Evolutionary conservation across 1,140 invertebrate genomes (phyloP).

Genomic region (Drosophila gunungcola): DNA sequence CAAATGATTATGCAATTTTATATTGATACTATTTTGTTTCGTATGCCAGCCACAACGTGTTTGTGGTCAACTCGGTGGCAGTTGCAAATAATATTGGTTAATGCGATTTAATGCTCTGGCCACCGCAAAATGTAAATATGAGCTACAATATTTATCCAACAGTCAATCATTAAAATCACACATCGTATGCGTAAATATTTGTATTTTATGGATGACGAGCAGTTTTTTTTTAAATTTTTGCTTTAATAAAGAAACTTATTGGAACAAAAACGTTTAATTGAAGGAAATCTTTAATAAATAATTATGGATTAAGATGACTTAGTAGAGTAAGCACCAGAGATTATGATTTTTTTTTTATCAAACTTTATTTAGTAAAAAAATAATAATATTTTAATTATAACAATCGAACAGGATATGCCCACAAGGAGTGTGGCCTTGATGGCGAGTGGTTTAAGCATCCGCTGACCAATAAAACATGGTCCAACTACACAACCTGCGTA

Average conservation of each 20-base stretch:
- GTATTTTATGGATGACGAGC: background rate
- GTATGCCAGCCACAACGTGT: slow-evolving; percentile 9
- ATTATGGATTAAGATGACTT: background rate
- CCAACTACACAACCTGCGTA: slow-evolving; percentile 96
- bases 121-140: slow-evolving; percentile 30
- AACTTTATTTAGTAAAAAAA: background rate
- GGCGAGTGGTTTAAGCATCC: slow-evolving; percentile 88
- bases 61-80: slow-evolving; percentile 19
- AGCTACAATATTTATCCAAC: slow-evolving; percentile 30
- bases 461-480: slow-evolving; percentile 88
- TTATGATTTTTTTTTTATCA: background rate
- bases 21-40: slow-evolving; percentile 8
- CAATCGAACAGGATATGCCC: slow-evolving; percentile 86
- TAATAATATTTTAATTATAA: background rate
- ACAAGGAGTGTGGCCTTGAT: slow-evolving; percentile 87
- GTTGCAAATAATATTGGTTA: slow-evolving; percentile 26
- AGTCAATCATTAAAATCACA: slow-evolving; percentile 26
- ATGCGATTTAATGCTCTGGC: slow-evolving; percentile 20
- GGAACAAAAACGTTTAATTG: background rate
- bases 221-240: background rate
- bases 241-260: background rate
- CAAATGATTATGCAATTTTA: slow-evolving; percentile 8
- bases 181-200: slow-evolving; percentile 22
- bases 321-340: background rate
- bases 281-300: background rate